Conservation (phyloP, 2,888 invertebrate genomes). For the Synanthedon tipuliformis region DNA sequence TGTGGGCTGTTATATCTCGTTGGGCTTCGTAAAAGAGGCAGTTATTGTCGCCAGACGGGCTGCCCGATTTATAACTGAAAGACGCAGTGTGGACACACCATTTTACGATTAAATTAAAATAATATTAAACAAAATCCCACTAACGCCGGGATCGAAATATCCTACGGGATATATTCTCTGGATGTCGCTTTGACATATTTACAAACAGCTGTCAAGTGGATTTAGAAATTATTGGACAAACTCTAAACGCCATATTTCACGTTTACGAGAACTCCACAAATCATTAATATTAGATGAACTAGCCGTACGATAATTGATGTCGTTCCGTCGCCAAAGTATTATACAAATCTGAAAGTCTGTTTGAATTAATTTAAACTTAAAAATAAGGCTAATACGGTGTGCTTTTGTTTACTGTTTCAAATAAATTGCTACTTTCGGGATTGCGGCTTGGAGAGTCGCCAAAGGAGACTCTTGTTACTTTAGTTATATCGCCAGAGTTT, state of each 20-base stretch:
- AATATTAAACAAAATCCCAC: too few species aligned
- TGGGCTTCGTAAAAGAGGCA: too few species aligned
- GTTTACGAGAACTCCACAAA: constrained; percentile 3
- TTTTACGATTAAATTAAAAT: too few species aligned
- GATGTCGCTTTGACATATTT: not conserved
- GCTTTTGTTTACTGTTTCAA: not conserved
- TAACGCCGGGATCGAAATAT: too few species aligned
- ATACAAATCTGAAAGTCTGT: not conserved
- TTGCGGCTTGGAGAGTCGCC: not conserved
- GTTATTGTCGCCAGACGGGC: too few species aligned
- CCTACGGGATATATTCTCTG: too few species aligned
- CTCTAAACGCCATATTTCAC: not conserved
- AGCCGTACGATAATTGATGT: constrained; percentile 3
- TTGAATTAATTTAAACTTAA: too few species aligned
- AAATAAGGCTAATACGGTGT: too few species aligned
- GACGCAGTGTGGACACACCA: too few species aligned
- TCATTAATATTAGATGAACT: constrained; percentile 16
- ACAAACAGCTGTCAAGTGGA: not conserved
- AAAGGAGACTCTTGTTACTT: not conserved
- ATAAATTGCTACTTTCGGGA: not conserved
- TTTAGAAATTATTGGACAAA: not conserved
- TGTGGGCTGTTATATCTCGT: too few species aligned
- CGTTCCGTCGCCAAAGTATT: not conserved
- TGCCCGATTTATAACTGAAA: too few species aligned
- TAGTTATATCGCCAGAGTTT: too few species aligned